Evolutionary conservation across 2,888 invertebrate genomes (phyloP).

Genomic region (Heteropelma amictum): DNA sequence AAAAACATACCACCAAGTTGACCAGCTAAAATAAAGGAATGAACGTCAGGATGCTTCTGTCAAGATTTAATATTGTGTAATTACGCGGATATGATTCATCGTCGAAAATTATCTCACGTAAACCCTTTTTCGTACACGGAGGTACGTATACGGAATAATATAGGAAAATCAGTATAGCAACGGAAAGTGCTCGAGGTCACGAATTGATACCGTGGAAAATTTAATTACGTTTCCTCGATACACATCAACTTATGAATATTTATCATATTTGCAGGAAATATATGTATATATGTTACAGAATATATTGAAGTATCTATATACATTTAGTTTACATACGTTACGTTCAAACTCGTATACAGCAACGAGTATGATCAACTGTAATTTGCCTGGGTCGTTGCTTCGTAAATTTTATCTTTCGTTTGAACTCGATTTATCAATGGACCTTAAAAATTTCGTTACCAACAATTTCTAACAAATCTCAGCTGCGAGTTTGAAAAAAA

Average conservation of each 20-base stretch:
- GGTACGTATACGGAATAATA: constrained; percentile 8
- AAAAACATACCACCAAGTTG: too few species aligned
- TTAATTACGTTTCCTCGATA: constrained; percentile 50
- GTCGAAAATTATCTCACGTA: constrained; percentile 30
- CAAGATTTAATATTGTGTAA: constrained; percentile 38
- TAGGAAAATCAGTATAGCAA: constrained; percentile 22
- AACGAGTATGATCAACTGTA: too few species aligned
- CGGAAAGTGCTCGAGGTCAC: constrained; percentile 42
- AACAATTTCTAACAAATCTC: too few species aligned
- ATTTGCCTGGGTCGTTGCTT: too few species aligned
- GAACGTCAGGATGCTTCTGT: background rate
- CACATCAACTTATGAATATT: constrained; percentile 47
- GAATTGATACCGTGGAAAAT: constrained; percentile 57
- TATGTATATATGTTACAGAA: background rate
- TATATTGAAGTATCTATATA: background rate
- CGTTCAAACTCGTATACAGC: too few species aligned
- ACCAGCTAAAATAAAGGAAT: background rate
- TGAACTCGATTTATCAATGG: too few species aligned
- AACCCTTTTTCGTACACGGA: constrained; percentile 19
- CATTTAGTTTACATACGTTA: background rate
- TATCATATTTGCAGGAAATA: constrained; percentile 18
- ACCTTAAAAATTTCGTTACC: too few species aligned
- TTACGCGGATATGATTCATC: constrained; percentile 29
- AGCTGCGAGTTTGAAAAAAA: too few species aligned
- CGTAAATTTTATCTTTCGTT: too few species aligned